Evolutionary conservation across 2,113 vertebrate species (phyloP).

Genomic region (Carollia perspicillata): DNA sequence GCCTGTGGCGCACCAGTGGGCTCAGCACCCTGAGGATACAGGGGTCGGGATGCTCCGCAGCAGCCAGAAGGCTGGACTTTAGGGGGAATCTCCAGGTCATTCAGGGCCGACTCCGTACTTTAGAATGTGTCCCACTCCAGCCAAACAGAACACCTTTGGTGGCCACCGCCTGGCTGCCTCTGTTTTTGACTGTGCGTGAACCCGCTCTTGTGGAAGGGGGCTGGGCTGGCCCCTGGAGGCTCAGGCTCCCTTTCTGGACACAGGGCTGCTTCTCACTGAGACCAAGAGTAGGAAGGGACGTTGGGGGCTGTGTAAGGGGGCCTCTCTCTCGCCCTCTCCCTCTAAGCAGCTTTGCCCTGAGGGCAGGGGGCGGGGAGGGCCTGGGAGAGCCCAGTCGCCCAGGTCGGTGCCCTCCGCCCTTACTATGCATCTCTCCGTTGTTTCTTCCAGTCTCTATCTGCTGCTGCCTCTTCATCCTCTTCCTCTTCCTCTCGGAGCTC

Average conservation of each 20-base stretch:
- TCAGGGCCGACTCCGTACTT: neutral
- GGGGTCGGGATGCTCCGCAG: neutral
- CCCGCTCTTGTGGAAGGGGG: too few relatives aligned
- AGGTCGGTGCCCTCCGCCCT: fast-evolving
- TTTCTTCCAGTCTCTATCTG: constrained; percentile 94
- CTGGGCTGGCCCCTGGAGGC: neutral
- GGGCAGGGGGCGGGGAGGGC: too few relatives aligned
- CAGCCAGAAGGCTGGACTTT: neutral
- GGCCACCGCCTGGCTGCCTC: fast-evolving
- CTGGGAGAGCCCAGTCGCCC: fast-evolving
- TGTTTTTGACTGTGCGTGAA: neutral
- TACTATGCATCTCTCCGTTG: constrained; percentile 33
- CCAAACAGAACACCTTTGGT: neutral
- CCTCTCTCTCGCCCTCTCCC: neutral
- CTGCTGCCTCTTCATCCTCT: constrained; percentile 98
- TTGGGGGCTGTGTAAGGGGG: neutral
- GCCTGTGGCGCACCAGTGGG: neutral
- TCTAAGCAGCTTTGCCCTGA: neutral
- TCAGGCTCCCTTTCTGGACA: neutral
- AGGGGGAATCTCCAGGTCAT: neutral
- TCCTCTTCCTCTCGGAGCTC: constrained; percentile 98
- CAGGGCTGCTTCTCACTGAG: neutral
- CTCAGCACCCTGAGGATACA: neutral
- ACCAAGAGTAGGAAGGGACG: neutral
- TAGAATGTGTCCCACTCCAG: fast-evolving